Percentiles rank a stretch among this genome's conserved stretches.
These are phyloP conservation scores for Microchirus variegatus DNA, from an alignment of 2,797 vertebrate genomes.

Conservation along the genomic window DNA sequence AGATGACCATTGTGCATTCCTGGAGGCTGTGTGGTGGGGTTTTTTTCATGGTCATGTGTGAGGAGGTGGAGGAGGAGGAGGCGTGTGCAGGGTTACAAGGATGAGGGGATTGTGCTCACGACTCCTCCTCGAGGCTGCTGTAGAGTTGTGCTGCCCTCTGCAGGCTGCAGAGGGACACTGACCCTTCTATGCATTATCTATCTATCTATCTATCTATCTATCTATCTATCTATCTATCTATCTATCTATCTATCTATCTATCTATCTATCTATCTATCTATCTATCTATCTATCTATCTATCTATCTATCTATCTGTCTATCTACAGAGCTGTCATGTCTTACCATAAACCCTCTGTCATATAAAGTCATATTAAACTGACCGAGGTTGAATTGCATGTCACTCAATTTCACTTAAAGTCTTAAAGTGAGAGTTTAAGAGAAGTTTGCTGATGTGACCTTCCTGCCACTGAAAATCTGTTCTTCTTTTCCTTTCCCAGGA, in stretches of 20 bases:
- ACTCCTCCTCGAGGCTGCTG: slow-evolving; percentile 49
- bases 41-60: slow-evolving; percentile 22
- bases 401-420: slow-evolving; percentile 19
- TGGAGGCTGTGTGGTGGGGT: slow-evolving; percentile 11
- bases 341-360: slow-evolving; percentile 21
- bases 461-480: slow-evolving; percentile 8
- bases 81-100: slow-evolving; percentile 42
- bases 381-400: too few species aligned
- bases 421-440: not conserved
- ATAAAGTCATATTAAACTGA: slow-evolving; percentile 15
- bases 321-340: slow-evolving; percentile 3
- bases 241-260: too few species aligned
- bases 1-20: slow-evolving; percentile 17
- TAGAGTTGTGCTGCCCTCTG: slow-evolving; percentile 72
- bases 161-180: slow-evolving; percentile 44
- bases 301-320: slow-evolving; percentile 11
- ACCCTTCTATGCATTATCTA: too few species aligned
- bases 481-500: slow-evolving; percentile 74
- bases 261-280: too few species aligned
- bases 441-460: slow-evolving; percentile 3
- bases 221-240: too few species aligned
- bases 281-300: too few species aligned
- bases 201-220: too few species aligned
- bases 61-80: slow-evolving; percentile 26
- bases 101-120: slow-evolving; percentile 47